phyloP scores from a whole-genome alignment of 2,888 invertebrate genomes.

The Acanthosepion pharaonis region DNA sequence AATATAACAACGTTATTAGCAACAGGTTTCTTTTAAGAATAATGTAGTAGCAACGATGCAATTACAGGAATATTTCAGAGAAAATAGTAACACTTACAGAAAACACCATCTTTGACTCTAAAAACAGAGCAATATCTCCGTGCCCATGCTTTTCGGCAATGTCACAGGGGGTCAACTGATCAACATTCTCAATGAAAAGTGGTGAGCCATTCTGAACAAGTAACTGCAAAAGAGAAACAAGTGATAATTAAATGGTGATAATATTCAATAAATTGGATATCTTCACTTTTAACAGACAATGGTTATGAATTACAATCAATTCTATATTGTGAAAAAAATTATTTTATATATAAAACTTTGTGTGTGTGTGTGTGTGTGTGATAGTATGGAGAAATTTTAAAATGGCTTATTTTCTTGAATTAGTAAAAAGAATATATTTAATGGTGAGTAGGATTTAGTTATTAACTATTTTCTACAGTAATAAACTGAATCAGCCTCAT shows the following conservation, averaged over 20 bases:
- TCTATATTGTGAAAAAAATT: not conserved
- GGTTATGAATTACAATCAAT: not conserved
- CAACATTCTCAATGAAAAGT: slow-evolving; percentile 80
- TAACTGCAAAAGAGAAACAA: slow-evolving; percentile 68
- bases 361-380: too few species aligned
- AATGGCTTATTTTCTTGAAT: too few species aligned
- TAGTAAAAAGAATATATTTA: too few species aligned
- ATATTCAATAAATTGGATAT: not conserved
- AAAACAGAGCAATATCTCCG: slow-evolving; percentile 79
- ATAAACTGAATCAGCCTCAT: too few species aligned
- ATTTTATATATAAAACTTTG: too few species aligned
- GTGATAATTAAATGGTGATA: not conserved
- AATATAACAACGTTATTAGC: too few species aligned
- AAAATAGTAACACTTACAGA: slow-evolving; percentile 66
- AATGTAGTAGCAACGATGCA: not conserved
- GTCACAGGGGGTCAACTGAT: slow-evolving; percentile 81
- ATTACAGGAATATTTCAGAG: not conserved
- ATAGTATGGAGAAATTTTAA: too few species aligned
- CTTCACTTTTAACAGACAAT: not conserved
- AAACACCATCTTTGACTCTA: slow-evolving; percentile 83
- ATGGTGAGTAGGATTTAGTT: too few species aligned
- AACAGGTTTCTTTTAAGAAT: too few species aligned
- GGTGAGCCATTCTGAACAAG: slow-evolving; percentile 79
- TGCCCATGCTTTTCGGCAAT: slow-evolving; percentile 79
- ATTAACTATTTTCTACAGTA: too few species aligned